These are phyloP conservation scores for Malthinus flaveolus DNA, from an alignment of 2,888 invertebrate species.

Conservation along the genomic window DNA sequence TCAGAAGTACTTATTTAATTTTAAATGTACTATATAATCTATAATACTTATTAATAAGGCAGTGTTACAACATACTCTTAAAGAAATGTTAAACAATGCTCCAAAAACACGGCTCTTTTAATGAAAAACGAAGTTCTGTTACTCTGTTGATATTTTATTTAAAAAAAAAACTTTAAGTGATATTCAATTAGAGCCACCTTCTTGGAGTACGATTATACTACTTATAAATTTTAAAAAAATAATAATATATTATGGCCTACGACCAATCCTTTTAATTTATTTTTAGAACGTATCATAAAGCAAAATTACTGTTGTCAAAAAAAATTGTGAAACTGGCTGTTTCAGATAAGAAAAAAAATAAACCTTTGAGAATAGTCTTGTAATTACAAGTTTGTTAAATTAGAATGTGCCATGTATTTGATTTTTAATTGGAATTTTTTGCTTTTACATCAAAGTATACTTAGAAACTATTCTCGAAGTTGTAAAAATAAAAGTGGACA, in stretches of 20 bases:
- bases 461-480: constrained; percentile 1
- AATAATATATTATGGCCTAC: constrained; percentile 18
- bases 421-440: too few relatives aligned
- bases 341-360: not conserved
- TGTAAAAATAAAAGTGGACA: constrained; percentile 4
- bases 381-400: not conserved
- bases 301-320: constrained; percentile 5
- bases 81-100: constrained; percentile 1
- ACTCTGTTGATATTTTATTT: not conserved
- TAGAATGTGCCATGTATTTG: too few relatives aligned
- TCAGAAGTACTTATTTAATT: constrained; percentile 22
- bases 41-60: constrained; percentile 16
- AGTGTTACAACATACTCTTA: constrained; percentile 17
- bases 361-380: not conserved
- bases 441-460: not conserved
- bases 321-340: constrained; percentile 2
- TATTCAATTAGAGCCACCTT: constrained; percentile 7
- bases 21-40: constrained; percentile 27
- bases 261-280: constrained; percentile 19
- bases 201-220: constrained; percentile 15
- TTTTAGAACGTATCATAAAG: constrained; percentile 4
- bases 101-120: not conserved
- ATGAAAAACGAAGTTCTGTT: too few relatives aligned
- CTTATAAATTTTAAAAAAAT: not conserved
- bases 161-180: constrained; percentile 14